Evolutionary conservation across 2,888 invertebrate genomes (phyloP), one percentile per base, ranked within the genome.

Genomic region (Coronaproctus castanopsis): DNA sequence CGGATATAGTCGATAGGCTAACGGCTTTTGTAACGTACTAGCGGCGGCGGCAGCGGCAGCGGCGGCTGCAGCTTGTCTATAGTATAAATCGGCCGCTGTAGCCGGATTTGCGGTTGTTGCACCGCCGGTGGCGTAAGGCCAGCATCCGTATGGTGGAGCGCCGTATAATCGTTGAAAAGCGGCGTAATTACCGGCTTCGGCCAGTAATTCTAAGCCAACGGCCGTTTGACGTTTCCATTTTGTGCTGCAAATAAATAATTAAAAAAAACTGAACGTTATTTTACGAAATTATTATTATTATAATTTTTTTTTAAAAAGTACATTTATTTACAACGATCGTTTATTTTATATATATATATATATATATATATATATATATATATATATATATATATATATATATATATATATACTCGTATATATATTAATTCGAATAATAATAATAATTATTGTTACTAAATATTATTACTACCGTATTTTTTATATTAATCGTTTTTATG

Each of bases 181-280:
- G 1, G 95, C 95, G 74, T 91, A 92, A 76, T 96, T 97, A 8
- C 93, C 93, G 0, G 96, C 93, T 72, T 98, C 98, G 1, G 95
- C 92, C 60, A 98, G 76, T 51, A 98, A 80, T 72, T 98, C 98
- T 66, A 96, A 74, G 0, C 97, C 96, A 2, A 97, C 97, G 0
- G 97, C 93, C 19, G 97, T 95, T 70, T 88, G 87, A 0, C 87
- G 79, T 73, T 88, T 88, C 87, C 87, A 88, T 74, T 87, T 87
- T 60, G 87, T 88, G 71, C 87, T 87, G 68, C 21, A 70, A 69
- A 61, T 54, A 51, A 59, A 14, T 55, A 58, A 57, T 21, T 18
- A 5, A 54, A n/a, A n/a, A n/a, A 52, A 18, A 21, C 52, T 20
- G 18, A 52, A 3, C 52, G 52, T n/a, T n/a, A n/a, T n/a, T n/a